Evolutionary conservation across 2,888 invertebrate species (phyloP).

Genomic region (Drosophila tripunctata): DNA sequence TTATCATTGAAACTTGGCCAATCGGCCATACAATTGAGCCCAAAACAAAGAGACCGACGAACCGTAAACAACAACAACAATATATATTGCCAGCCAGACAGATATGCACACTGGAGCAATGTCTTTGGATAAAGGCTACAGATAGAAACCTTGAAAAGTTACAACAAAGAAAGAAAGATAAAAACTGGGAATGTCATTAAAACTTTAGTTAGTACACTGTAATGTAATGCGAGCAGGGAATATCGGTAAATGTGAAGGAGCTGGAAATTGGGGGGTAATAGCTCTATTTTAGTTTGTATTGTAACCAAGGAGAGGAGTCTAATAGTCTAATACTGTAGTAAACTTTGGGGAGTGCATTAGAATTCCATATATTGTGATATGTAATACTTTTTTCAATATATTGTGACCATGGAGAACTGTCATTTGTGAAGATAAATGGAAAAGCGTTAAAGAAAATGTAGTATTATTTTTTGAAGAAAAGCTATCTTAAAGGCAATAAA

Average conservation of each 20-base stretch:
- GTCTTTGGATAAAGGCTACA: neutral
- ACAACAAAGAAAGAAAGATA: neutral
- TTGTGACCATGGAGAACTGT: neutral
- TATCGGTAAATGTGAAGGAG: neutral
- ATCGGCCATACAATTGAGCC: conserved; percentile 36
- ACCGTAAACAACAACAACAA: conserved; percentile 61
- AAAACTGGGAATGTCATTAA: neutral
- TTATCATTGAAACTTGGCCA: conserved; percentile 74
- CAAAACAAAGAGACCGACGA: conserved; percentile 59
- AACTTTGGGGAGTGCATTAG: too few species aligned
- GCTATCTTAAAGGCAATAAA: too few species aligned
- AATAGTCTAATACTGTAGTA: too few species aligned
- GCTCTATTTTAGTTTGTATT: too few species aligned
- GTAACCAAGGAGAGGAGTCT: too few species aligned
- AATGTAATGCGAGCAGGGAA: neutral
- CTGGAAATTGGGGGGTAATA: too few species aligned
- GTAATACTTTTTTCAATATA: neutral
- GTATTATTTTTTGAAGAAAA: too few species aligned
- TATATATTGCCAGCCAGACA: conserved; percentile 33
- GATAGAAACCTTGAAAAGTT: neutral
- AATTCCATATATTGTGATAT: too few species aligned
- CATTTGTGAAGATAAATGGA: too few species aligned
- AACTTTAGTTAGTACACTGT: too few species aligned
- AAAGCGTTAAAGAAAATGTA: neutral
- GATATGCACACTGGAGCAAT: conserved; percentile 27